Base-by-base conservation (phyloP, 1,140 invertebrate genomes). In the Apis laboriosa region DNA sequence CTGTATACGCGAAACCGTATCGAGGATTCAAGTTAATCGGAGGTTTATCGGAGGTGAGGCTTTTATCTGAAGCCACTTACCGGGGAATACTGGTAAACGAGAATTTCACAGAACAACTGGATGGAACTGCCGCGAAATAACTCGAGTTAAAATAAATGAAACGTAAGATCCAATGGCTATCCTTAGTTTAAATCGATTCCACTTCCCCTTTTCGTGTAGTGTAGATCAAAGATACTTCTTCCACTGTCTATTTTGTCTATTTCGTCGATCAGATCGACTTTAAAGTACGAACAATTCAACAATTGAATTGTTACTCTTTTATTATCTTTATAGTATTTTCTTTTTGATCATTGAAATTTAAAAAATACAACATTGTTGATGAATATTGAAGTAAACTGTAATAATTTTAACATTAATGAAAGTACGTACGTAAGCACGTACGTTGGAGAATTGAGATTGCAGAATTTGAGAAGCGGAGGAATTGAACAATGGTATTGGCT, bases 101-200 rank as follows among this genome's bases (percentile, higher is more conserved):
- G 75, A 83, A 70, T 71, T 71, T 78, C 75, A 28, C 56, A 24
- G 28, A 76, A 55, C 24, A 67, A 73, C 53, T 17, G 60, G 79
- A 67, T 75, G 70, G 77, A 51, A 77, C 53, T 17, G 49, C 51
- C 15, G 17, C 17, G 56, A 9, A 49, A 49, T 34, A 68, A 60
- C 66, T 77, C 21, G 24, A 56, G 34, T 61, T 77, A 49, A 71
- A 77, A 61, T 82, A 82, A 82, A 56, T 70, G 73, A 56, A 74
- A 76, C 72, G 63, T 51, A 34, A 66, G 61, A 64, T 64, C 19
- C 60, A 34, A n/a, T 28, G 49, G 9, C 28, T 49, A 28, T 34
- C 55, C 13, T 9, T 15, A 15, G 53, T 67, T 66, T 66, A 77
- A 81, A 81, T 80, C 72, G 51, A 73, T 56, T 58, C 15, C 21